Evolutionary conservation across 2,888 invertebrate species (phyloP).

Genomic region (Steinernema hermaphroditum): DNA sequence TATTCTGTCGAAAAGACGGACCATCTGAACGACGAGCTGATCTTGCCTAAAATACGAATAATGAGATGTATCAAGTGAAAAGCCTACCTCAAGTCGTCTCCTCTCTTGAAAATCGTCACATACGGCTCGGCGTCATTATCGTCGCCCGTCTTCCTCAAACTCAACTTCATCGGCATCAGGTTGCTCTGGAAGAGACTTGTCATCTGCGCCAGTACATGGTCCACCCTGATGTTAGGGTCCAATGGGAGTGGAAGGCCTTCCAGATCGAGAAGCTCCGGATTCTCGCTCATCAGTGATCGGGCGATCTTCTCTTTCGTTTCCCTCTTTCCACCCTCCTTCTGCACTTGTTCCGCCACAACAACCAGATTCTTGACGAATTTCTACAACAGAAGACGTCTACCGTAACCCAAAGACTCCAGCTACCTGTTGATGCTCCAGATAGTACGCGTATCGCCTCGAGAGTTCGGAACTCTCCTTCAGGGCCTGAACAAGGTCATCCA

Average conservation of each 20-base stretch:
- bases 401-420: not conserved
- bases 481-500: slow-evolving; percentile 69
- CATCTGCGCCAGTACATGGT: slow-evolving; percentile 84
- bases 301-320: slow-evolving; percentile 73
- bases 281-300: slow-evolving; percentile 37
- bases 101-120: slow-evolving; percentile 93
- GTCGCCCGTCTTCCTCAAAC: not conserved
- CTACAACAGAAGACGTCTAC: slow-evolving; percentile 13
- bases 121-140: slow-evolving; percentile 73
- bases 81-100: slow-evolving; percentile 81
- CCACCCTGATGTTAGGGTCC: slow-evolving; percentile 86
- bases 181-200: slow-evolving; percentile 93
- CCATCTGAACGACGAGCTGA: slow-evolving; percentile 94
- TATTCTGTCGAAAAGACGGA: slow-evolving; percentile 92
- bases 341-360: slow-evolving; percentile 77
- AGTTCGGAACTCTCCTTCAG: slow-evolving; percentile 65
- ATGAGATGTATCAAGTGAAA: too few species aligned
- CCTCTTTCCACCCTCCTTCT: slow-evolving; percentile 86
- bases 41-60: slow-evolving; percentile 85
- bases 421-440: slow-evolving; percentile 78
- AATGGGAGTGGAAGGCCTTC: slow-evolving; percentile 88
- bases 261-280: slow-evolving; percentile 73
- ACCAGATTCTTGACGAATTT: slow-evolving; percentile 72
- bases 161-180: slow-evolving; percentile 68
- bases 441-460: slow-evolving; percentile 72